These are phyloP conservation scores for Ageneiosus marmoratus DNA, from an alignment of 2,113 vertebrate genomes.

Conservation along the genomic window DNA sequence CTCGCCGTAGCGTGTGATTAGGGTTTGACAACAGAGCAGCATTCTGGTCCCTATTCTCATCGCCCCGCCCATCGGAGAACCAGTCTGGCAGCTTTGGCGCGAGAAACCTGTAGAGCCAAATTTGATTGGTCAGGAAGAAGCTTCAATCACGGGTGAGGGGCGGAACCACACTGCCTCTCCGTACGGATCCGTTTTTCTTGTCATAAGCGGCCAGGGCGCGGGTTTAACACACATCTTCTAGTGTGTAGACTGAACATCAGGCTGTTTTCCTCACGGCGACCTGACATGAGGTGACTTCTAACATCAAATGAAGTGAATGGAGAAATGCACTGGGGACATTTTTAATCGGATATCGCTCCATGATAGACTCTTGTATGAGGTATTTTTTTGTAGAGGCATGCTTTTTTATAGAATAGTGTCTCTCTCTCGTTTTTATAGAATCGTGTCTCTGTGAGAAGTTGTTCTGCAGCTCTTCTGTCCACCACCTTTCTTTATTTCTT, in stretches of 20 bases:
- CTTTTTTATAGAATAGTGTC: too few relatives aligned
- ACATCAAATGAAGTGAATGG: neutral
- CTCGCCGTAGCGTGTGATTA: neutral
- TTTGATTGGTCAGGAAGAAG: neutral
- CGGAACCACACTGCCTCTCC: neutral
- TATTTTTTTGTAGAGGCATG: neutral
- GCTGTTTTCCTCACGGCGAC: neutral
- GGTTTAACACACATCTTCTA: neutral
- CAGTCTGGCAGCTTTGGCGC: neutral
- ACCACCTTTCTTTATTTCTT: neutral
- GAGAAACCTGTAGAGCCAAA: neutral
- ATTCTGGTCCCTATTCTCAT: too few relatives aligned
- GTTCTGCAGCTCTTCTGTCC: neutral
- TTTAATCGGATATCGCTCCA: neutral
- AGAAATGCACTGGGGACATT: neutral
- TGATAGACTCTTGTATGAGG: neutral
- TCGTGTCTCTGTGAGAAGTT: too few relatives aligned
- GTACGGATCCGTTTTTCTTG: slow-evolving; percentile 39
- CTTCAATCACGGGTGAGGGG: slow-evolving; percentile 1
- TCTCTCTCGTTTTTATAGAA: too few relatives aligned
- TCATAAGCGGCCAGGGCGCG: slow-evolving; percentile 57
- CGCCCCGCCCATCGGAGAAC: neutral
- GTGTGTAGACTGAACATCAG: neutral
- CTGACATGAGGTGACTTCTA: neutral
- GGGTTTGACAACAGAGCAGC: neutral